Evolutionary conservation across 2,888 invertebrate genomes (phyloP).

Genomic region (Watsonalla cultraria): DNA sequence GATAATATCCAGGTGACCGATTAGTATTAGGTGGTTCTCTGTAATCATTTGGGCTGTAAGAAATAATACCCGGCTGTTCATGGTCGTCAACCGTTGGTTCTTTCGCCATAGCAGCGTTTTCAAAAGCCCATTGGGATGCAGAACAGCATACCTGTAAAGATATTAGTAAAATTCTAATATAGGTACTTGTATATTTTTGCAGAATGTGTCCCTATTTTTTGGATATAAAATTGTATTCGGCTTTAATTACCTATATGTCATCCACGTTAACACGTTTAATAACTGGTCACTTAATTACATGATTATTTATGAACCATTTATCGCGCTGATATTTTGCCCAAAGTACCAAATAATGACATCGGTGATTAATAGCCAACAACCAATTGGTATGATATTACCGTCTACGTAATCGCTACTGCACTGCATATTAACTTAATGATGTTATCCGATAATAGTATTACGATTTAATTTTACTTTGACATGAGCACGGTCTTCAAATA

Average conservation of each 20-base stretch:
- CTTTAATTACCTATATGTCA: neutral
- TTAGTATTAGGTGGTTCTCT: neutral
- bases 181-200: slow-evolving; percentile 3
- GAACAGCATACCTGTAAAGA: slow-evolving; percentile 51
- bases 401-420: neutral
- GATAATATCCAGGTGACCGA: neutral
- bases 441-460: neutral
- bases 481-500: neutral
- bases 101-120: slow-evolving; percentile 2
- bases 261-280: slow-evolving; percentile 12
- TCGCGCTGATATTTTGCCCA: slow-evolving; percentile 14
- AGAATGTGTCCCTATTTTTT: neutral
- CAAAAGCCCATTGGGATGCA: slow-evolving; percentile 30
- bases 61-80: neutral
- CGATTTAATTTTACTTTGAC: neutral
- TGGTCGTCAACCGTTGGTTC: neutral
- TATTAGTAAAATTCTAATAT: slow-evolving; percentile 4
- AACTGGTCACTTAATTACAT: slow-evolving; percentile 18
- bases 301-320: slow-evolving; percentile 24
- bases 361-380: slow-evolving; percentile 11
- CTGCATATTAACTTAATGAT: neutral
- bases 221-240: neutral
- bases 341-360: slow-evolving; percentile 18
- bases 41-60: neutral
- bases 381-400: neutral